Conservation (phyloP, 2,888 invertebrate genomes). For the Ophioninae sp. region DNA sequence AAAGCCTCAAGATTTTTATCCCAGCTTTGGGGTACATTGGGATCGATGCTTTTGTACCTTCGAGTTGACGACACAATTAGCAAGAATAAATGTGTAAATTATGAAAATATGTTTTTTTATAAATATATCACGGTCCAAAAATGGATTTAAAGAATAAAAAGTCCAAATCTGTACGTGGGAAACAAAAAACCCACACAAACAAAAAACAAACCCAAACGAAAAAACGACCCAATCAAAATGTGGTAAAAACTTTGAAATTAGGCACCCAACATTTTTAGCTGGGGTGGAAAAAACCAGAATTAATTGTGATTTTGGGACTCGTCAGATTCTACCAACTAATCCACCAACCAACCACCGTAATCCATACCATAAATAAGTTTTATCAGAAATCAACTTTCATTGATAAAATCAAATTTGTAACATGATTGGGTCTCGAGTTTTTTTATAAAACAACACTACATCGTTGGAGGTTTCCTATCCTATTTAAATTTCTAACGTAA, state of each 20-base stretch:
- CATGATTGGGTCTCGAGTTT: neutral
- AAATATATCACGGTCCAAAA: too few relatives aligned
- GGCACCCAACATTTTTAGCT: too few relatives aligned
- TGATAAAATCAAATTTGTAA: neutral
- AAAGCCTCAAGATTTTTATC: too few relatives aligned
- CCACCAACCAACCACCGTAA: too few relatives aligned
- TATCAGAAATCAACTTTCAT: neutral
- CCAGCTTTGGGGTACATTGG: too few relatives aligned
- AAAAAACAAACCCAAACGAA: too few relatives aligned
- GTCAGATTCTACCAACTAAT: neutral
- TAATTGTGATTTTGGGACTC: neutral
- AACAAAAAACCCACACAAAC: too few relatives aligned
- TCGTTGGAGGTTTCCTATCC: neutral
- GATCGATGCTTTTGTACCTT: neutral
- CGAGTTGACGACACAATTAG: neutral
- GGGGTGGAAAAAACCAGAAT: neutral
- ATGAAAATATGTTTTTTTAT: too few relatives aligned
- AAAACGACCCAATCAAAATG: too few relatives aligned
- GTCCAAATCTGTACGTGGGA: too few relatives aligned
- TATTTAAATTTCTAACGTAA: neutral
- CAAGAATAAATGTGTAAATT: neutral
- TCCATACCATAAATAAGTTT: neutral
- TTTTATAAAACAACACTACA: neutral
- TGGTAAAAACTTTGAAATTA: too few relatives aligned
- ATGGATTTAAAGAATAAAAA: too few relatives aligned